phyloP scores from a whole-genome alignment of 1,140 invertebrate species.

The Solenopsis invicta region DNA sequence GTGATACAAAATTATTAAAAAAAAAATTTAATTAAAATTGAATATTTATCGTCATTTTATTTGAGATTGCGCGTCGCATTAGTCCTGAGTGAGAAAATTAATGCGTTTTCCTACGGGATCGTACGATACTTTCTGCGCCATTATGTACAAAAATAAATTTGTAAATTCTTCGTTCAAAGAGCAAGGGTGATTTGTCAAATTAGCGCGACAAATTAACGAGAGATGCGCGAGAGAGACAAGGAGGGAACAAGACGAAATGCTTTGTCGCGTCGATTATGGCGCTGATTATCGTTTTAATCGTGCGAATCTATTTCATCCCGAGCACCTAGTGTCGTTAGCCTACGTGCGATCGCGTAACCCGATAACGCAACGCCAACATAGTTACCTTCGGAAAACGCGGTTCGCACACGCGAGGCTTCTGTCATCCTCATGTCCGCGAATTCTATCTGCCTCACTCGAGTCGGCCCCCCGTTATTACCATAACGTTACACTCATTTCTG shows the following conservation, averaged over 20 bases:
- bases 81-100: not conserved
- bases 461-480: conserved; percentile 56
- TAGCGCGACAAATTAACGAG: conserved; percentile 32
- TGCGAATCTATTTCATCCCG: conserved; percentile 58
- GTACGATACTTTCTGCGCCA: not conserved
- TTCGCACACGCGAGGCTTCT: conserved; percentile 68
- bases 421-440: conserved; percentile 67
- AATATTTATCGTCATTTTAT: not conserved
- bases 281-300: conserved; percentile 50
- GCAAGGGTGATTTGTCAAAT: conserved; percentile 18
- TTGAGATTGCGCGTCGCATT: not conserved
- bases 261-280: conserved; percentile 30
- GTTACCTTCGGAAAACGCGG: conserved; percentile 64
- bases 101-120: not conserved
- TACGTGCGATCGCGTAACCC: conserved; percentile 64
- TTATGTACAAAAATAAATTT: not conserved
- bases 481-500: conserved; percentile 66
- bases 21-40: not conserved
- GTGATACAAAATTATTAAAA: not conserved
- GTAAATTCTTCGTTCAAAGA: not conserved
- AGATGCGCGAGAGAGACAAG: not conserved
- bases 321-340: conserved; percentile 75
- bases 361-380: conserved; percentile 62
- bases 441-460: conserved; percentile 53
- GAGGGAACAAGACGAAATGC: not conserved